Base-by-base conservation (phyloP, 2,113 vertebrate genomes). In the Hiodon tergisus region DNA sequence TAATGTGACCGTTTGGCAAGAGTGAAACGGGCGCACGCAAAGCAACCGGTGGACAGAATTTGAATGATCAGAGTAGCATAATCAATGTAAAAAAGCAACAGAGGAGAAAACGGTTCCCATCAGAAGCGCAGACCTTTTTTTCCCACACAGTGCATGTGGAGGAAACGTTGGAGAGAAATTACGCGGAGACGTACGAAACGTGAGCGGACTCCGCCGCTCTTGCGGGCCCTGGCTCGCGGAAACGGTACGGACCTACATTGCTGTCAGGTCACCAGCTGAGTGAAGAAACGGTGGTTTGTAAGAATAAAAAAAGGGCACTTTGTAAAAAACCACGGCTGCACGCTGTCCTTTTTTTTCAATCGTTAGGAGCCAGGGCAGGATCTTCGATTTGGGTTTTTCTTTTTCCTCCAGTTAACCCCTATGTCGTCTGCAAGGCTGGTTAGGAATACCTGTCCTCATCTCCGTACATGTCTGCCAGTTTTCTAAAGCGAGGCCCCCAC, bases 401-500 rank as follows among this genome's bases (percentile, higher is more conserved):
- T 83, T 87, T 55, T 68, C 52, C 31, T 6, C 53, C 17, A 4
- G 9, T 46, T 60, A 58, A 13, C 53, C 3, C 47, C 55, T n/a
- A 7, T 3, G 48, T 4, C 0, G n/a, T 8, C 66, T n/a, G 46
- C 5, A 10, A 7, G 11, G 5, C 62, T 75, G 3, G 83, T 93
- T 93, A 98, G 82, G 92, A 95, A 89, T 95, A 93, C 82, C 87
- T 93, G 86, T 97, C 95, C 69, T 90, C 92, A 2, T 91, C 82
- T 0, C 94, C 94, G 5, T 98, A 98, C 93, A 98, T 91, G 77
- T 98, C 96, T 0, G 96, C 95, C 5, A 98, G 89, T 86, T 95
- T 98, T 83, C 93, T 93, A 88, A 98, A 98, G 2, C 95, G 89
- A 0, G 96, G 96, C 4, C 96, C 96, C 96, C 96, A 98, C 84